Conservation (phyloP, 2,888 invertebrate species). For the Tolmerus cingulatus region DNA sequence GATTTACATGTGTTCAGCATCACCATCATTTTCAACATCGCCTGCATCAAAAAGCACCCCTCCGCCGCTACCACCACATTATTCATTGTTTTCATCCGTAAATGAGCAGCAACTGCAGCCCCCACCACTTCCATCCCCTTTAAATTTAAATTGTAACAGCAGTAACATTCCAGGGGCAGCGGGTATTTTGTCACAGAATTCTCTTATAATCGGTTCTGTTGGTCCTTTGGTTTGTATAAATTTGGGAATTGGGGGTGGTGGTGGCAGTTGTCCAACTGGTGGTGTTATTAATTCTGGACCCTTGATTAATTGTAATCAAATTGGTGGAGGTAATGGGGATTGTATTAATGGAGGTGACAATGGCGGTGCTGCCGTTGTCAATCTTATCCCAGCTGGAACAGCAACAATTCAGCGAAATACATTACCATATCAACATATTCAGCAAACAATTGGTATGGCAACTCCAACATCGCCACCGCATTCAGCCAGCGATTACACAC, state of each 20-base stretch:
- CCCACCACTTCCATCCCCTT: slow-evolving; percentile 6
- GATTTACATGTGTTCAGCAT: slow-evolving; percentile 40
- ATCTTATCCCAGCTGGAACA: background rate
- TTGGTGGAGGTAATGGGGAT: slow-evolving; percentile 17
- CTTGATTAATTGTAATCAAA: background rate
- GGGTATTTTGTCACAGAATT: background rate
- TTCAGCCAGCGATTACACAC: slow-evolving; percentile 10
- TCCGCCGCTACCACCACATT: slow-evolving; percentile 37
- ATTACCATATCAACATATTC: slow-evolving; percentile 7
- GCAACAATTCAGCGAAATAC: background rate
- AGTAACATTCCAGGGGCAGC: background rate
- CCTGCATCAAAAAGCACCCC: slow-evolving; percentile 28
- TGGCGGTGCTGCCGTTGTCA: background rate
- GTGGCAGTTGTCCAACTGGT: background rate
- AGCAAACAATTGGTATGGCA: slow-evolving; percentile 1
- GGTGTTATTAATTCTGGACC: background rate
- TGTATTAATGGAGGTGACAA: background rate
- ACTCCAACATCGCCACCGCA: slow-evolving; percentile 9
- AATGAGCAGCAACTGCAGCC: slow-evolving; percentile 41
- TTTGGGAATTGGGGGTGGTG: slow-evolving; percentile 4
- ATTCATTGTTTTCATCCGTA: background rate
- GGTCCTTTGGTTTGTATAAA: slow-evolving; percentile 9
- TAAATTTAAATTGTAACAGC: background rate
- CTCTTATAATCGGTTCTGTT: background rate
- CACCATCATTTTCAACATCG: slow-evolving; percentile 27